Evolutionary conservation across 2,797 vertebrate genomes (phyloP), one percentile per base, ranked within the genome.

Genomic region (Lepus townsendii): DNA sequence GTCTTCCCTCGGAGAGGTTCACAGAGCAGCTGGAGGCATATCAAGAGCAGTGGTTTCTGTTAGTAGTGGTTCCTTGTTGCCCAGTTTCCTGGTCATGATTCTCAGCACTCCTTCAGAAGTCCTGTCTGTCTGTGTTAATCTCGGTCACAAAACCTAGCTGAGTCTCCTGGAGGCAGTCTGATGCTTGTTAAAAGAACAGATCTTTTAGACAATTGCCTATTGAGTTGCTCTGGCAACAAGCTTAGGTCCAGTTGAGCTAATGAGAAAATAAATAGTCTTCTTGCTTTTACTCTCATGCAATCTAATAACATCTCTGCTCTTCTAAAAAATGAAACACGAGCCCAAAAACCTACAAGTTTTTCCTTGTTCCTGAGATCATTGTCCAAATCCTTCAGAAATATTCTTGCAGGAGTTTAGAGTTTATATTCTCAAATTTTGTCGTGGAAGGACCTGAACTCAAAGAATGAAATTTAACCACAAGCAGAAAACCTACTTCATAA

Each of bases 91-190:
- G 78, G 27, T 78, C 42, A 13, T 30, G 69, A 62, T 88, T 68
- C 63, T 93, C 57, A 94, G 57, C 38, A 95, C 91, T 82, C 32
- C 24, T 75, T 86, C 42, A 85, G 62, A 78, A 75, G 73, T 79
- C 30, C 54, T 24, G 27, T 76, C 57, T 86, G 24, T 68, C 26
- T 47, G 13, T 68, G 0, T 57, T 27, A 54, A 17, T 71, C n/a
- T 88, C 54, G 73, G 88, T 90, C 77, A 77, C 13, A 80, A 83
- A 54, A 83, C 24, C 54, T 54, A 83, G 1, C 8, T 35, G 32
- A 92, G 38, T 71, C 72, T n/a, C 32, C 60, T 88, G 7, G 32
- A 71, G 57, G 60, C 63, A 77, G 68, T 63, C 16, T 82, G 63
- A 52, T 32, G 6, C 22, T 79, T 75, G 79, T 88, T 82, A 35